Conservation (phyloP, 2,888 invertebrate species). For the Agrochola circellaris region DNA sequence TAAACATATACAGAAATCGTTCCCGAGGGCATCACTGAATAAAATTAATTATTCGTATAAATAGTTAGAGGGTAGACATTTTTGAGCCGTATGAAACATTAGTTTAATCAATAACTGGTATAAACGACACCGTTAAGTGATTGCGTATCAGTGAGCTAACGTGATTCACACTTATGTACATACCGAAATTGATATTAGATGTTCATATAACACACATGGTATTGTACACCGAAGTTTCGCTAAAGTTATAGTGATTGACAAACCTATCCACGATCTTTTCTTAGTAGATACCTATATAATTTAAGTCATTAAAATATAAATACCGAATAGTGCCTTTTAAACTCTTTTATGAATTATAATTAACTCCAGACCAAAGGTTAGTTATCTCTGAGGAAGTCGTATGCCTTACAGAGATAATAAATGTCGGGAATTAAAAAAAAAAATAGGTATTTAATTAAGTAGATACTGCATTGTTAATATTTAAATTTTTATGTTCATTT, state of each 20-base stretch:
- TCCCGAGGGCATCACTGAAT: slow-evolving; percentile 11
- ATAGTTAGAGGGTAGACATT: slow-evolving; percentile 3
- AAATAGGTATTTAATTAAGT: background rate
- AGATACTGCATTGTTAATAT: background rate
- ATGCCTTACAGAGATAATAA: slow-evolving; percentile 1
- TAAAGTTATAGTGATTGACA: background rate
- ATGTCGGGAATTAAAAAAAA: slow-evolving; percentile 1
- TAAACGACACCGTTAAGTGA: slow-evolving; percentile 43
- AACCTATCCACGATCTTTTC: background rate
- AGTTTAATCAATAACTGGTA: slow-evolving; percentile 36
- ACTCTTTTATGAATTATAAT: slow-evolving; percentile 17
- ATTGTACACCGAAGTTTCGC: background rate
- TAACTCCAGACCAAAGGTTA: background rate
- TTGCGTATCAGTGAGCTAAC: slow-evolving; percentile 45
- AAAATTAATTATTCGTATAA: slow-evolving; percentile 23
- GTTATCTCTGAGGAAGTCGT: slow-evolving; percentile 22
- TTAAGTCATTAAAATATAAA: background rate
- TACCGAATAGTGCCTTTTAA: background rate
- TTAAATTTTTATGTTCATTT: slow-evolving; percentile 10
- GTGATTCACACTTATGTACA: slow-evolving; percentile 44
- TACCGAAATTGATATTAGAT: slow-evolving; percentile 31
- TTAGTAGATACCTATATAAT: too few relatives aligned
- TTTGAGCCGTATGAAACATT: slow-evolving; percentile 38
- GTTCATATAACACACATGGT: background rate
- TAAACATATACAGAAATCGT: slow-evolving; percentile 12